These are phyloP conservation scores for Tachina grossa DNA, from an alignment of 2,888 invertebrate genomes.

Conservation along the genomic window DNA sequence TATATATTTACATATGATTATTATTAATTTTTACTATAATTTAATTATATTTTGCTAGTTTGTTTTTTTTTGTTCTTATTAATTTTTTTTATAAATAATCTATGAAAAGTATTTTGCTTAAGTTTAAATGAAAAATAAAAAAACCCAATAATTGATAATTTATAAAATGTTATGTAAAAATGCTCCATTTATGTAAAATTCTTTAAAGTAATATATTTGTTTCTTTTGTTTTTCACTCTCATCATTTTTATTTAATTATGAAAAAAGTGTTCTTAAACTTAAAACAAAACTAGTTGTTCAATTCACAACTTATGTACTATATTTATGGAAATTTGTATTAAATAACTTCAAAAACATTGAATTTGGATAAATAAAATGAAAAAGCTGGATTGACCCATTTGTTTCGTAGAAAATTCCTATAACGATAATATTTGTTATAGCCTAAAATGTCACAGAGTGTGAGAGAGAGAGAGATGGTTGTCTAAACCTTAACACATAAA, in stretches of 20 bases:
- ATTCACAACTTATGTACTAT: conserved; percentile 4
- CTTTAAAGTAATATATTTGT: conserved; percentile 43
- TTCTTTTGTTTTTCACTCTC: conserved; percentile 46
- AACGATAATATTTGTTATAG: too few relatives aligned
- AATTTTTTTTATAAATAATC: conserved; percentile 52
- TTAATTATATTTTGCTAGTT: conserved; percentile 74
- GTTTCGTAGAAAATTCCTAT: too few relatives aligned
- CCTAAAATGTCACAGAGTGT: too few relatives aligned
- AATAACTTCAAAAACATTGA: not conserved
- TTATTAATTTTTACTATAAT: conserved; percentile 74
- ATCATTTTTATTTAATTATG: conserved; percentile 14
- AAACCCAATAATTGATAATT: conserved; percentile 35
- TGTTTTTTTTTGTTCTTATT: conserved; percentile 66
- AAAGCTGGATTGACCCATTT: too few relatives aligned
- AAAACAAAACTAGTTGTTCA: conserved; percentile 29
- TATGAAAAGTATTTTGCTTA: conserved; percentile 68
- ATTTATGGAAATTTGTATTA: not conserved
- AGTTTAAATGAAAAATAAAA: conserved; percentile 56
- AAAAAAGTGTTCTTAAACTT: conserved; percentile 65
- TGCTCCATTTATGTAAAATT: conserved; percentile 55
- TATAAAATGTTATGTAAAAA: conserved; percentile 56
- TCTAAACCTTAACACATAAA: too few relatives aligned
- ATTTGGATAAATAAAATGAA: too few relatives aligned
- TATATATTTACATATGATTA: conserved; percentile 74
- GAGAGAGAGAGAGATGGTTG: too few relatives aligned